These are phyloP conservation scores for Burhinus bistriatus DNA, from an alignment of 2,113 vertebrate genomes.

Conservation along the genomic window DNA sequence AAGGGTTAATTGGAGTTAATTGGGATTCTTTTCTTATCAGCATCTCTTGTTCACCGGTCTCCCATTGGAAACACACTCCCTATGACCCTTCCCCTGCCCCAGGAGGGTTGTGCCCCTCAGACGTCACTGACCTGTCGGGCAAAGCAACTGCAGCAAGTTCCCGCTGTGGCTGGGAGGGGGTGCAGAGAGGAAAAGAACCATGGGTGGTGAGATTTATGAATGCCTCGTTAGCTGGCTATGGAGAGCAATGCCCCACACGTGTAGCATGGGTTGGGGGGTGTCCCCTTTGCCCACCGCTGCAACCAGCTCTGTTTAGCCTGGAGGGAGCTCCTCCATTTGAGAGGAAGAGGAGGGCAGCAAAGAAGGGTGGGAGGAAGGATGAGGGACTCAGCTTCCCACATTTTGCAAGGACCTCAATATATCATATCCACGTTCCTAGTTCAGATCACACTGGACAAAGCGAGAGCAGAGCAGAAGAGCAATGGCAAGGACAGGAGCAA, in stretches of 20 bases:
- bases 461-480: fast-evolving
- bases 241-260: neutral
- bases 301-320: neutral
- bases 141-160: neutral
- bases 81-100: neutral
- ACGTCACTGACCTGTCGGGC: neutral
- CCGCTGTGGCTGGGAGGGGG: neutral
- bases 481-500: neutral
- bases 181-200: neutral
- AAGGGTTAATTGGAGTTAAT: neutral
- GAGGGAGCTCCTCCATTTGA: neutral
- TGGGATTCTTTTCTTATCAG: neutral
- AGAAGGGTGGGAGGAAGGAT: neutral
- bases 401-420: neutral
- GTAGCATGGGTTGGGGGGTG: neutral
- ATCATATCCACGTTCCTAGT: neutral
- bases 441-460: neutral
- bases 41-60: neutral
- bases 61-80: neutral
- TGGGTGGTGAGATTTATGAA: neutral
- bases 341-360: neutral
- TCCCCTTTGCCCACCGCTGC: neutral
- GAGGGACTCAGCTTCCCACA: neutral
- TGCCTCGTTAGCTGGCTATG: neutral
- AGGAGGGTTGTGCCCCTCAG: neutral